Conservation (phyloP, 2,888 invertebrate species). For the Cryptus armator region DNA sequence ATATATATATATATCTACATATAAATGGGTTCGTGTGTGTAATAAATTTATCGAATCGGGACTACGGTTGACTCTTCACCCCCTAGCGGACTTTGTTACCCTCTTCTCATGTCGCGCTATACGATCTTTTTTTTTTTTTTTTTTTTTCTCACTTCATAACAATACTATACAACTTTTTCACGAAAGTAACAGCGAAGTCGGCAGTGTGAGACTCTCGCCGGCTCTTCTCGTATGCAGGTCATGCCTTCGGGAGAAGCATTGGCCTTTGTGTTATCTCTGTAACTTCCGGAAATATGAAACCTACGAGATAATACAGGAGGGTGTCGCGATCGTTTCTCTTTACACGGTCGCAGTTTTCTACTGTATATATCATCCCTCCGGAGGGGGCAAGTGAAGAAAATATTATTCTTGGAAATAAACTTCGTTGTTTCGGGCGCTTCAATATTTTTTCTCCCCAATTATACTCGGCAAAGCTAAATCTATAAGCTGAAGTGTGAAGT, state of each 20-base stretch:
- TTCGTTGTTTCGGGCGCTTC: neutral
- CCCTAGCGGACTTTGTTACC: neutral
- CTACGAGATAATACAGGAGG: neutral
- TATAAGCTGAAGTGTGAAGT: neutral
- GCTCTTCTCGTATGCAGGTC: constrained; percentile 40
- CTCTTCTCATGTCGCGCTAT: neutral
- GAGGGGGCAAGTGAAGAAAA: neutral
- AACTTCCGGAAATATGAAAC: constrained; percentile 19
- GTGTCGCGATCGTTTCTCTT: neutral
- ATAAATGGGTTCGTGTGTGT: neutral
- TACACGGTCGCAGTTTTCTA: neutral
- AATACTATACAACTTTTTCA: constrained; percentile 2
- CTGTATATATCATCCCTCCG: too few relatives aligned
- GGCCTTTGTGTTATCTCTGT: neutral
- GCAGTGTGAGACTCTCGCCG: neutral
- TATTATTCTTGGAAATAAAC: constrained; percentile 12
- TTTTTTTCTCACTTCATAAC: constrained; percentile 15
- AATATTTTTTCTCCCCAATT: constrained; percentile 28
- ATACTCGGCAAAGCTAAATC: neutral
- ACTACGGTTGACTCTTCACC: neutral
- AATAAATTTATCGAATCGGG: constrained; percentile 24
- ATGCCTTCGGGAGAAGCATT: constrained; percentile 49
- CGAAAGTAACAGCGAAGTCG: neutral
- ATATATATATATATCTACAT: neutral
- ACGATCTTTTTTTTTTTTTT: neutral